Percentiles rank a stretch among this genome's conserved stretches.
Evolutionary conservation across 2,113 vertebrate species (phyloP).

Genomic region (Narcine bancroftii): DNA sequence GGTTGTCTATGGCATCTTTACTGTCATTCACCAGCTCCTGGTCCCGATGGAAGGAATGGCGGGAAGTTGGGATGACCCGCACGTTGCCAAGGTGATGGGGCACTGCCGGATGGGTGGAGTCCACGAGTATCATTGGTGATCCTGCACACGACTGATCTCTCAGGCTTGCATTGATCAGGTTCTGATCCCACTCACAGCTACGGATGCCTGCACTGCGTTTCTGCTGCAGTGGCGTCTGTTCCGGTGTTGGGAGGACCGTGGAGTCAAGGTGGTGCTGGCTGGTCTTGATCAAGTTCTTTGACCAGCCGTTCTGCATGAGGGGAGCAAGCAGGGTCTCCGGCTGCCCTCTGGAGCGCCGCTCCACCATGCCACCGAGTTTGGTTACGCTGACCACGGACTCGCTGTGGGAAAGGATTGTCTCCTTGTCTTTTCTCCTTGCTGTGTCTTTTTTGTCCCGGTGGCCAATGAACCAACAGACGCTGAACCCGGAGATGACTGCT

Average conservation of each 20-base stretch:
- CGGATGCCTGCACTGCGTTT: conserved; percentile 62
- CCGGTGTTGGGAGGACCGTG: conserved; percentile 80
- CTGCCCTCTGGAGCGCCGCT: conserved; percentile 52
- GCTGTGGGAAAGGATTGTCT: conserved; percentile 73
- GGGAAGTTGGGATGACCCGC: conserved; percentile 47
- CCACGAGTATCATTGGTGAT: conserved; percentile 66
- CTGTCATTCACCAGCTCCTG: conserved; percentile 48
- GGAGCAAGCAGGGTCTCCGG: conserved; percentile 62
- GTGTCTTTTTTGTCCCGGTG: conserved; percentile 75
- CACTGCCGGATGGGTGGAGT: conserved; percentile 59
- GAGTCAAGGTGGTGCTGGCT: conserved; percentile 70
- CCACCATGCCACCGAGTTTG: conserved; percentile 54
- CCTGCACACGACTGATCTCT: conserved; percentile 54
- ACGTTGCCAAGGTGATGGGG: conserved; percentile 45
- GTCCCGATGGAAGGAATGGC: conserved; percentile 51
- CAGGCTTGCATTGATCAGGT: conserved; percentile 63
- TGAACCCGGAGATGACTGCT: conserved; percentile 80
- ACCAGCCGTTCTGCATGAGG: conserved; percentile 79
- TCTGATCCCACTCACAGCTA: conserved; percentile 76
- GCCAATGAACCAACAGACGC: conserved; percentile 88
- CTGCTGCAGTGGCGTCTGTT: conserved; percentile 90
- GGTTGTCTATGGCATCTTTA: conserved; percentile 46
- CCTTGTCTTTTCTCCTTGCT: conserved; percentile 78
- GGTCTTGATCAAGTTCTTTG: conserved; percentile 61
- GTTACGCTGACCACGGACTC: conserved; percentile 86